These are phyloP conservation scores for Strigamia maritima DNA, from an alignment of 2,888 invertebrate species.

Conservation along the genomic window DNA sequence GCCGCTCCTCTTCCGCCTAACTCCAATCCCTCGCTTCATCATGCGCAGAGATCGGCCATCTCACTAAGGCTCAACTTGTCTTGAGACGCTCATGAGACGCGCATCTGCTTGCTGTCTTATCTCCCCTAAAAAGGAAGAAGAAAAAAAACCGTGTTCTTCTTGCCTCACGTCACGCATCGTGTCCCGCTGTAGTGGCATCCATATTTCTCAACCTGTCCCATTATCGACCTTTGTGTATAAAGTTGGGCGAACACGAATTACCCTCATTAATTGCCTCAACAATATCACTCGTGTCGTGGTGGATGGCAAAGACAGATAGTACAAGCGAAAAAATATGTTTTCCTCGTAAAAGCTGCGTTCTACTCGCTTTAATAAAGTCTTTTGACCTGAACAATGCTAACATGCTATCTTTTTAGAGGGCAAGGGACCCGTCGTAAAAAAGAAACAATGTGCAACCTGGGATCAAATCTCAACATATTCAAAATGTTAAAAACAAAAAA, in stretches of 20 bases:
- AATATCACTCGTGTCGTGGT: constrained; percentile 15
- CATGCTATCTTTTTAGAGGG: background rate
- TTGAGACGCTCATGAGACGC: constrained; percentile 13
- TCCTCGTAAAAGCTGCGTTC: background rate
- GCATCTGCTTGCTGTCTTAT: background rate
- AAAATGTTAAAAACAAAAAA: too few relatives aligned
- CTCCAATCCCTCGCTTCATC: constrained; percentile 20
- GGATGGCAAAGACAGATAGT: constrained; percentile 12
- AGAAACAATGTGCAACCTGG: background rate
- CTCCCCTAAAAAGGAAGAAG: background rate
- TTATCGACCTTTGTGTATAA: constrained; percentile 16
- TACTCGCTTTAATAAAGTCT: background rate
- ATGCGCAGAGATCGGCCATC: background rate
- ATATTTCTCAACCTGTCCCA: constrained; percentile 16
- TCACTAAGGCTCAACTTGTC: constrained; percentile 19
- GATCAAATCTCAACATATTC: too few relatives aligned
- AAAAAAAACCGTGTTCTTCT: background rate
- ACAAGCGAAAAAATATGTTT: constrained; percentile 11
- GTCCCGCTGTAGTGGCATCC: constrained; percentile 17
- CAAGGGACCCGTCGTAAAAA: background rate
- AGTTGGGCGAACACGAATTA: background rate
- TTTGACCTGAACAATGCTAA: background rate
- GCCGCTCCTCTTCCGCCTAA: background rate
- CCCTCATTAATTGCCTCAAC: constrained; percentile 19
- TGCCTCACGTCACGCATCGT: constrained; percentile 6